Evolutionary conservation across 1,140 invertebrate genomes (phyloP).

Genomic region (Macrotrachela quadricornifera): DNA sequence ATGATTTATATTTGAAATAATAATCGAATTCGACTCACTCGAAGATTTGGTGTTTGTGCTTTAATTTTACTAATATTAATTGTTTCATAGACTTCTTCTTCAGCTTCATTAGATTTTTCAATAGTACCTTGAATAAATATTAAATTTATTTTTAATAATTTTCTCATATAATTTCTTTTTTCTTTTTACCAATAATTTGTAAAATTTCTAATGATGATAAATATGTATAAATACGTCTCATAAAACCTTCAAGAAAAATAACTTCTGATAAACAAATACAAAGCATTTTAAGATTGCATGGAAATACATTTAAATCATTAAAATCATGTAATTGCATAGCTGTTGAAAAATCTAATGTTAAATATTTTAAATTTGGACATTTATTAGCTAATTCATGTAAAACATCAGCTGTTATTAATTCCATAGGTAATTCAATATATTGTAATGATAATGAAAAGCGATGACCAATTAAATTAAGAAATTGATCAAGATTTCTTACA

Average conservation of each 20-base stretch:
- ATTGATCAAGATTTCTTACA: slow-evolving; percentile 20
- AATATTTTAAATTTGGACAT: slow-evolving; percentile 87
- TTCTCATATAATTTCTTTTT: not conserved
- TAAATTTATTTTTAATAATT: not conserved
- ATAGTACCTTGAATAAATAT: slow-evolving; percentile 54
- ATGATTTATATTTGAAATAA: too few species aligned
- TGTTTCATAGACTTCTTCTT: slow-evolving; percentile 75
- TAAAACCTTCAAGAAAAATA: slow-evolving; percentile 99
- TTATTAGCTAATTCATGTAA: slow-evolving; percentile 86
- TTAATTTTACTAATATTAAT: slow-evolving; percentile 58
- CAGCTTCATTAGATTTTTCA: slow-evolving; percentile 81
- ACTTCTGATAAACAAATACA: slow-evolving; percentile 95
- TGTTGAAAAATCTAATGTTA: slow-evolving; percentile 88
- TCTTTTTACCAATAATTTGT: slow-evolving; percentile 63
- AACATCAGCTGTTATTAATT: slow-evolving; percentile 88
- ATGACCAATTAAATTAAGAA: slow-evolving; percentile 36
- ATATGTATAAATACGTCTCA: slow-evolving; percentile 98
- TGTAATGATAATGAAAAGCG: slow-evolving; percentile 23
- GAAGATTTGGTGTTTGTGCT: slow-evolving; percentile 66
- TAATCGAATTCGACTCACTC: too few species aligned
- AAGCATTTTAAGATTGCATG: slow-evolving; percentile 83
- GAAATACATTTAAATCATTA: slow-evolving; percentile 90
- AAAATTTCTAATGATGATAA: slow-evolving; percentile 95
- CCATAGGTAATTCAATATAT: slow-evolving; percentile 87
- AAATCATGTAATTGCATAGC: slow-evolving; percentile 84